Base-by-base conservation (phyloP, 1,140 invertebrate species). In the Scaptomyza graminum region DNA sequence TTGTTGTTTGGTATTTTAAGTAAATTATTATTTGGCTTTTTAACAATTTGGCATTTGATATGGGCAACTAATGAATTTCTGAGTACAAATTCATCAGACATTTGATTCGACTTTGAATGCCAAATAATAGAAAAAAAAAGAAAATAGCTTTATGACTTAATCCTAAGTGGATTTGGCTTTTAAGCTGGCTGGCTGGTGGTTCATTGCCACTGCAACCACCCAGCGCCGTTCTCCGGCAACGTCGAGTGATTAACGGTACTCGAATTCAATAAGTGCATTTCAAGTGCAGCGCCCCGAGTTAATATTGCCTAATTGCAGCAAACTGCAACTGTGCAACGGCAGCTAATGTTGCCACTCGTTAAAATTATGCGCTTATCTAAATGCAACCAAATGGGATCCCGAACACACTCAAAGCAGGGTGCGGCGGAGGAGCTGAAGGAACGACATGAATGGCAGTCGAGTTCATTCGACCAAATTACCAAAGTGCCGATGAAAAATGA, bases 161-260 rank as follows among this genome's bases (percentile, higher is more conserved):
- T 87, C 83, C 82, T 82, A 82, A 87, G 83, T 87, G 82, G 75
- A 88, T 87, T 88, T 76, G 57, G 66, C 78, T 85, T 75, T 78
- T 71, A 39, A 16, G 7, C 18, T 16, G 41, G 28, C 18, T 16
- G 41, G 28, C 15, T 6, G 5, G 3, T 31, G 37, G 68, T 71
- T 52, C 68, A 18, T 31, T 52, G 68, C 4, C 34, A 22, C 51
- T 43, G 44, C 28, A 31, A 5, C 28, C 52, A 25, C 67, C n/a
- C 37, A 12, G 1, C 11, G 3, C 37, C 37, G 9, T 12, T 12
- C 37, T 4, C 11, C 8, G 2, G 37, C 28, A 39, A 12, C 11
- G 52, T 43, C 15, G 28, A 18, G 54, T 52, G 68, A 71, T 71
- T 71, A 71, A 71, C 68, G 63, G 34, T 52, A 66, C 62, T 71